A percentile compares a stretch with the other conserved stretches of the same genome.
phyloP scores from a whole-genome alignment of 2,797 vertebrate species.

The Spheniscus humboldti region DNA sequence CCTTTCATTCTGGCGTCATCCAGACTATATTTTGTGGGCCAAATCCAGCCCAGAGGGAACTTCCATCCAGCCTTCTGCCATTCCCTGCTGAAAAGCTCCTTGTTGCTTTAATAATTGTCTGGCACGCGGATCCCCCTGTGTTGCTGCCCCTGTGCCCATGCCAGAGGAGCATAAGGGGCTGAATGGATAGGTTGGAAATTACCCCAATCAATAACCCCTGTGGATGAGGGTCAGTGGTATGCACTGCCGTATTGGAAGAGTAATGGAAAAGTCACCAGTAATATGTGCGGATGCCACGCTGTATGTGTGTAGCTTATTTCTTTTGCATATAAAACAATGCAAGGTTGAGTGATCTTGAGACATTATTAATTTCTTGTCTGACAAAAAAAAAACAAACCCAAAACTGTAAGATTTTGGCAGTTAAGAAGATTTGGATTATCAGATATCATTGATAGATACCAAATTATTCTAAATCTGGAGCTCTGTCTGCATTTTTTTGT shows the following conservation, averaged over 20 bases:
- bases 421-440: background rate
- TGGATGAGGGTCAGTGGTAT: background rate
- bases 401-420: background rate
- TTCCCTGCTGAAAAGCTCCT: background rate
- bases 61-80: background rate
- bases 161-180: background rate
- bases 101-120: conserved; percentile 7
- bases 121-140: background rate
- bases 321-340: background rate
- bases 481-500: background rate
- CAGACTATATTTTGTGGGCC: background rate
- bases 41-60: background rate
- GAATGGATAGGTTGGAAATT: background rate
- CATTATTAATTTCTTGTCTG: background rate
- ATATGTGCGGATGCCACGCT: background rate
- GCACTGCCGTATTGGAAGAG: background rate
- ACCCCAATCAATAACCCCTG: background rate
- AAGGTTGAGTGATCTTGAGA: background rate
- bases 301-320: background rate
- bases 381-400: background rate
- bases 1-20: conserved; percentile 7
- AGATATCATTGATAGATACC: background rate
- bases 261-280: background rate
- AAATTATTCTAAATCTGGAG: background rate
- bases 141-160: background rate